Percentiles rank a stretch among this genome's conserved stretches.
These are phyloP conservation scores for Psettodes erumei DNA, from an alignment of 2,113 vertebrate genomes.

Conservation along the genomic window DNA sequence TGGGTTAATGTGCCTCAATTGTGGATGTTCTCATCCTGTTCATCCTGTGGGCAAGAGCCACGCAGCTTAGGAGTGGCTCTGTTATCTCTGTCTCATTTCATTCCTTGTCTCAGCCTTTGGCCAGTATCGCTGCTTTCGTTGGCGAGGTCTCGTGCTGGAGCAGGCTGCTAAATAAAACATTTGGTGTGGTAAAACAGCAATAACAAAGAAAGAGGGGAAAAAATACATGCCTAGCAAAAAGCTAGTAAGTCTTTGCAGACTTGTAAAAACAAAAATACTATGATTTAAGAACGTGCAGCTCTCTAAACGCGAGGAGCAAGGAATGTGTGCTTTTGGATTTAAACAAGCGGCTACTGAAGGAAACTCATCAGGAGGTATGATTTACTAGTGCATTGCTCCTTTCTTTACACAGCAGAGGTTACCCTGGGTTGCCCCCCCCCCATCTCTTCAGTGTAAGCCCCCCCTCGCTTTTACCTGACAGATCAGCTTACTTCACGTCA, in stretches of 20 bases:
- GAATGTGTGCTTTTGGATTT: constrained; percentile 53
- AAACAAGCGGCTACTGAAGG: constrained; percentile 67
- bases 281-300: constrained; percentile 70
- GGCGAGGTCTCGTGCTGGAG: constrained; percentile 44
- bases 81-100: constrained; percentile 51
- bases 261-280: constrained; percentile 72
- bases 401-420: constrained; percentile 50
- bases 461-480: constrained; percentile 62
- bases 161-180: constrained; percentile 76
- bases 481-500: constrained; percentile 74
- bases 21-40: constrained; percentile 56
- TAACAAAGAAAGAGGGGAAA: too few species aligned
- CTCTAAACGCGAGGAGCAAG: constrained; percentile 60
- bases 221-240: constrained; percentile 34
- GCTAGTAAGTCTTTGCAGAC: constrained; percentile 50
- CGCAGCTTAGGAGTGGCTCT: constrained; percentile 52
- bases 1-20: constrained; percentile 71
- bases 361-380: constrained; percentile 71
- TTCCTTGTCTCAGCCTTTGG: constrained; percentile 38
- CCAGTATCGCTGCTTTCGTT: constrained; percentile 64
- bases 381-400: constrained; percentile 59
- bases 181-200: constrained; percentile 62
- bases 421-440: constrained; percentile 9
- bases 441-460: constrained; percentile 30
- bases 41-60: constrained; percentile 63